Evolutionary conservation across 2,797 vertebrate genomes (phyloP), one percentile per base, ranked within the genome.

Genomic region (Synaphobranchus kaupii): DNA sequence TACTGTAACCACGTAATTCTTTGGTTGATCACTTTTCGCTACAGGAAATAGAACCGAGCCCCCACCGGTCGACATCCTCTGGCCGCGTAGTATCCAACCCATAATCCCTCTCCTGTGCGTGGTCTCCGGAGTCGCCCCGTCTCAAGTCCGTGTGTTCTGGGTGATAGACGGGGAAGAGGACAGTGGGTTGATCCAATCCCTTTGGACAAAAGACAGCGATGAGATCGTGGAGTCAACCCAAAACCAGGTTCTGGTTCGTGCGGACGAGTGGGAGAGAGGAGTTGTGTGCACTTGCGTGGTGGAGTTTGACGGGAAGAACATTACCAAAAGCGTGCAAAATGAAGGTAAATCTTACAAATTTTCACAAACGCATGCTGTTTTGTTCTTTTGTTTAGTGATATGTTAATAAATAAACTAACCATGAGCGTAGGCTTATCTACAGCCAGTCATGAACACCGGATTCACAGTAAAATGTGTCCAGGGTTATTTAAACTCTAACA

Each of bases 241-340:
- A 50, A 90, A 88, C 86, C 88, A 88, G 54, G 56, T 90, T 39
- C 28, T 88, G 86, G 20, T 90, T 17, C 73, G 83, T 13, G 85
- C 85, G 56, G 89, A 85, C 66, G 44, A 85, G 39, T 90, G 90
- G 90, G 63, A 87, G 58, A 86, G 73, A 78, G 87, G 82, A 31
- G 63, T 85, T 0, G 12, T 31, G 83, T 87, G 63, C 9, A 82
- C 87, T 15, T 90, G 89, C 80, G 83, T 89, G 28, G 90, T 90
- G 22, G 56, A 89, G 48, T 76, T 88, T 34, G 68, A 34, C 28
- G 88, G 90, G 34, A 68, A 76, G 47, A 63, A 39, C 9, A 78
- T 80, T 52, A 80, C 28, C 48, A 88, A 87, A 83, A 89, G 84
- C 1, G 71, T 90, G 84, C 85, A 89, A 83, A 34, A 4, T 31